Conservation (phyloP, 2,113 vertebrate genomes). For the Eurypyga helias region DNA sequence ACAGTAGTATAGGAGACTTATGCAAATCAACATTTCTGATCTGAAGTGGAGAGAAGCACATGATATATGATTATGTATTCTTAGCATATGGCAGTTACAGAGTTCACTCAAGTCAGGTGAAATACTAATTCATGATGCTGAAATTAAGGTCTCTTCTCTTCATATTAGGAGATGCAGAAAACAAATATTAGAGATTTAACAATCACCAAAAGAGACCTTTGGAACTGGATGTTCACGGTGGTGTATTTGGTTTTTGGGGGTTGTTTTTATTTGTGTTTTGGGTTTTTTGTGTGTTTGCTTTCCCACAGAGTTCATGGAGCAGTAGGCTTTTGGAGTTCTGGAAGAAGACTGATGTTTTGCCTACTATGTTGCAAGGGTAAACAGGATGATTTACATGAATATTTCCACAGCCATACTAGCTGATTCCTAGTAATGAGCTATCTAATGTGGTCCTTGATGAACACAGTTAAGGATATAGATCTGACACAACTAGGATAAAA, state of each 20-base stretch:
- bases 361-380: not conserved
- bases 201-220: not conserved
- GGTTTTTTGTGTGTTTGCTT: not conserved
- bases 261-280: too few relatives aligned
- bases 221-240: not conserved
- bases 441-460: not conserved
- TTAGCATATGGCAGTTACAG: not conserved
- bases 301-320: not conserved
- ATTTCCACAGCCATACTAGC: too few relatives aligned
- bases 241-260: not conserved
- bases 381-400: not conserved
- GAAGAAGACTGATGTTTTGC: not conserved
- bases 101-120: not conserved
- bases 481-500: not conserved
- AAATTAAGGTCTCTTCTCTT: not conserved
- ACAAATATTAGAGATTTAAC: not conserved
- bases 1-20: not conserved
- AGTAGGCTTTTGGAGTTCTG: not conserved
- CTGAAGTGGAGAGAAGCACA: not conserved
- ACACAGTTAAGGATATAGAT: not conserved
- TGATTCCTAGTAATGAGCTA: not conserved
- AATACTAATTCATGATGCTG: not conserved
- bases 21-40: not conserved
- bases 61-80: not conserved
- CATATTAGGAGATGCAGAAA: not conserved